Evolutionary conservation across 2,888 invertebrate species (phyloP), one percentile per base, ranked within the genome.

Genomic region (Coenonympha arcania): DNA sequence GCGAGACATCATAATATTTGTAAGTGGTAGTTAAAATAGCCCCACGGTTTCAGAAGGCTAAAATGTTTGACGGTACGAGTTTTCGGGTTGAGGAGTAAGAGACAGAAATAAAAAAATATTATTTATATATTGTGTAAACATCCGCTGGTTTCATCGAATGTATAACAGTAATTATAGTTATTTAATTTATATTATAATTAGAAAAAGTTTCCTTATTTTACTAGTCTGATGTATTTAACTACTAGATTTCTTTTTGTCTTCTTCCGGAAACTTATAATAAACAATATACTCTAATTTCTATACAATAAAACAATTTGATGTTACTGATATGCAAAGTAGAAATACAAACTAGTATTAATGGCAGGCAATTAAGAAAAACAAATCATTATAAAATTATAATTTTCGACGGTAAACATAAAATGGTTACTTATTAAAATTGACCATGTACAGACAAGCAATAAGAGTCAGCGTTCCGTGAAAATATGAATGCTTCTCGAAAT

Each of bases 351-450:
- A 6, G 20, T 9, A 15, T 19, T 30, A 15, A 40, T 41, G 28
- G 18, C 28, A n/a, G 11, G 9, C 30, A 41, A 41, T 41, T 30
- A 41, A 41, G 8, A 19, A 1, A 30, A 30, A 11, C 11, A 18
- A 28, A 19, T 41, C 16, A 19, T 18, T 13, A 31, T 30, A 26
- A 24, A 39, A 39, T 24, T 40, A 36, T 11, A 36, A 19, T 36
- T 33, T 33, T 13, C 8, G 4, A 16, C 13, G 8, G 16, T 16
- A 6, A 37, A 20, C 20, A 9, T 24, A 9, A 31, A 11, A 31
- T 15, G 15, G 20, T 43, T 33, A 31, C 31, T 31, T 43, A 42
- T 20, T 20, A 43, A 43, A 20, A 34, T 44, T 18, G 34, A 33
- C 11, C 11, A 34, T 11, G 44, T 22, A 15, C 1, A 18, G 16